A percentile compares a stretch with the other conserved stretches of the same genome.
These are phyloP conservation scores for Proterorhinus semilunaris DNA, from an alignment of 2,113 vertebrate species.

Conservation along the genomic window DNA sequence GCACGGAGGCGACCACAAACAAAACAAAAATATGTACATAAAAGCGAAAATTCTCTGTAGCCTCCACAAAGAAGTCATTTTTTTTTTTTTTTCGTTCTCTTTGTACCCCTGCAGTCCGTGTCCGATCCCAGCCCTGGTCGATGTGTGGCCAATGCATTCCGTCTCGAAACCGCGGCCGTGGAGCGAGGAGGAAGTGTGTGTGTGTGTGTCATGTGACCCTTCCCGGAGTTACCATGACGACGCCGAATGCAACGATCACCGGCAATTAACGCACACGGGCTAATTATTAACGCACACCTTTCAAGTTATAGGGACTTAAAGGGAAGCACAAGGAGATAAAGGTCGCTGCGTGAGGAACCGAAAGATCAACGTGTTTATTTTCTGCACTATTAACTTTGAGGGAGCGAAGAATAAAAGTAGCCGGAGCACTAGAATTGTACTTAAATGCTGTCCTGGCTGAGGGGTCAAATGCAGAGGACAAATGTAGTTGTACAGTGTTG, in stretches of 20 bases:
- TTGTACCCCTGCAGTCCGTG: neutral
- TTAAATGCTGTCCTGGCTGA: too few relatives aligned
- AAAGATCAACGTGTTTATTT: neutral
- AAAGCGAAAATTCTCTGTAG: slow-evolving; percentile 3
- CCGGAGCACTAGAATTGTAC: neutral
- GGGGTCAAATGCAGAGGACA: too few relatives aligned
- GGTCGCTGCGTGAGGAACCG: neutral
- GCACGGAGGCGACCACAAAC: neutral
- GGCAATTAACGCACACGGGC: neutral
- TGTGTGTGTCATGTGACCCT: neutral
- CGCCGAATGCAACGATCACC: neutral
- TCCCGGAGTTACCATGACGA: neutral
- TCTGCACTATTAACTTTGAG: neutral
- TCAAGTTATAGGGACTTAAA: neutral
- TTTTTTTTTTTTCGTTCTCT: neutral
- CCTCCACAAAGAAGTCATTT: neutral
- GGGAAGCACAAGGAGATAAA: neutral
- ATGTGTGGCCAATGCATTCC: neutral
- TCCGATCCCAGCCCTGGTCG: slow-evolving; percentile 5
- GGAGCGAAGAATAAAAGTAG: neutral
- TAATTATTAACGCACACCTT: neutral
- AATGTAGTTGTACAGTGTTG: too few relatives aligned
- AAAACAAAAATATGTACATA: neutral
- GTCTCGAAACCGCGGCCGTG: neutral
- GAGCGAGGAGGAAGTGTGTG: slow-evolving; percentile 3